These are phyloP conservation scores for Phoxinus phoxinus DNA, from an alignment of 2,113 vertebrate species.

Conservation along the genomic window DNA sequence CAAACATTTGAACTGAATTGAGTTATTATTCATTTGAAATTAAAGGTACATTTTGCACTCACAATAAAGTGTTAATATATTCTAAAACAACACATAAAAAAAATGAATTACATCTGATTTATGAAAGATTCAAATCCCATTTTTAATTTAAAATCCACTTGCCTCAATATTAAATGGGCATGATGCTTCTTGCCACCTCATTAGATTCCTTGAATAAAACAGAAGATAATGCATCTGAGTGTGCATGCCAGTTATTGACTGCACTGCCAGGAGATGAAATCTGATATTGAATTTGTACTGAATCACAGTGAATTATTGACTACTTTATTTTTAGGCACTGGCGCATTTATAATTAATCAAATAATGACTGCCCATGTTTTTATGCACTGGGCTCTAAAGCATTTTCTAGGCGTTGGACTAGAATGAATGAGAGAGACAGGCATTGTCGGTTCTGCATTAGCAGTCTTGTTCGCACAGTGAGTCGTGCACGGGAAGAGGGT, in stretches of 20 bases:
- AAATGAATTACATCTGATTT: neutral
- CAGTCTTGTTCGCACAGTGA: neutral
- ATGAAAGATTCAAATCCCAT: neutral
- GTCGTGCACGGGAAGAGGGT: neutral
- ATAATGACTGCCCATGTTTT: constrained; percentile 16
- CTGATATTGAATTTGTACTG: constrained; percentile 38
- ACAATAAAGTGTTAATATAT: neutral
- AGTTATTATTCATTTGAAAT: neutral
- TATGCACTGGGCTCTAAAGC: neutral
- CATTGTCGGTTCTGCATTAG: neutral
- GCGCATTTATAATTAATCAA: constrained; percentile 46
- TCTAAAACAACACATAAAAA: neutral
- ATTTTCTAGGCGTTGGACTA: neutral
- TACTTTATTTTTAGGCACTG: constrained; percentile 38
- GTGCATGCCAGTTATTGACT: constrained; percentile 40
- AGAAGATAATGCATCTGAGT: constrained; percentile 37
- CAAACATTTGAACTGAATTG: no score
- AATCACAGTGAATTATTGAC: constrained; percentile 43
- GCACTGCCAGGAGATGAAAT: constrained; percentile 28
- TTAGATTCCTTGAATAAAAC: constrained; percentile 36
- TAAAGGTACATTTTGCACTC: neutral
- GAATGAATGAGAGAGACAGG: neutral
- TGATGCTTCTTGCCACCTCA: neutral
- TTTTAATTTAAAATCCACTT: neutral
- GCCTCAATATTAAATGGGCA: neutral